Evolutionary conservation across 2,113 vertebrate species (phyloP).

Genomic region (Campylorhamphus procurvoides): DNA sequence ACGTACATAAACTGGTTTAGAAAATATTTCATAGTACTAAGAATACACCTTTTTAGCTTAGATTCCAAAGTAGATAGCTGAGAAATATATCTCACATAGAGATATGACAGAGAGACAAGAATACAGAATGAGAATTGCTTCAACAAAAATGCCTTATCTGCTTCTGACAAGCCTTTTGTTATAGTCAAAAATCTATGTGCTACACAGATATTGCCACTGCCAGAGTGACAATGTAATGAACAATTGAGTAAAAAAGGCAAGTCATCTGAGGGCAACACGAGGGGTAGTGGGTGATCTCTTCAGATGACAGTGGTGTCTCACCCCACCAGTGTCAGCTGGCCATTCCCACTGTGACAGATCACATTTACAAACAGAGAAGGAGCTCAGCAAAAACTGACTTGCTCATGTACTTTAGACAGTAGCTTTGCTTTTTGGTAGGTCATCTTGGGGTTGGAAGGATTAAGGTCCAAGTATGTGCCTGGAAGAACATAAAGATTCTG

Average conservation of each 20-base stretch:
- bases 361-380: neutral
- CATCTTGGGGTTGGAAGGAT: neutral
- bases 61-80: neutral
- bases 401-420: neutral
- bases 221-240: neutral
- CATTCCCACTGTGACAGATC: neutral
- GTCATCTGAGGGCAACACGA: rapidly evolving
- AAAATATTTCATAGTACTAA: neutral
- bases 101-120: neutral
- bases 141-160: neutral
- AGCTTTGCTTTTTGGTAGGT: neutral
- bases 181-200: neutral
- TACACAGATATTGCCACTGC: rapidly evolving
- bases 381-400: neutral
- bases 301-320: neutral
- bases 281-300: neutral
- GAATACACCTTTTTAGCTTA: neutral
- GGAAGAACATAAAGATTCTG: neutral
- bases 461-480: neutral
- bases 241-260: neutral
- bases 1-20: neutral
- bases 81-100: neutral
- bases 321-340: neutral
- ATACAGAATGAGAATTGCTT: neutral
- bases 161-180: neutral